phyloP scores from a whole-genome alignment of 2,797 vertebrate species.

The Tenualosa ilisha region DNA sequence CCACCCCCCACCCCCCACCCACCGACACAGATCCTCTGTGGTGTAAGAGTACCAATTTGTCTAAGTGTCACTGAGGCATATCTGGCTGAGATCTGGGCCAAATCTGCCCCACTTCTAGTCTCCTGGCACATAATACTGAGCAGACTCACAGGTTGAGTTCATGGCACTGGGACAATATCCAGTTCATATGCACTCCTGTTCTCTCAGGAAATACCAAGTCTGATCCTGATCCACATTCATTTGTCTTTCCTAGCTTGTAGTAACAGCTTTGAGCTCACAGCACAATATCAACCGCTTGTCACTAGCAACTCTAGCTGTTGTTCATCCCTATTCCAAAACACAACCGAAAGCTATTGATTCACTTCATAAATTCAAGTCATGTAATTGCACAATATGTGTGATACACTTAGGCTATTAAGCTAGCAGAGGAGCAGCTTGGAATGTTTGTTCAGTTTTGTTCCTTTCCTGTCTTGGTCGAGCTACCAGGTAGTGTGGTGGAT shows the following conservation, averaged over 20 bases:
- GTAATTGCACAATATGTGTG: background rate
- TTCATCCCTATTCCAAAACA: background rate
- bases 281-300: background rate
- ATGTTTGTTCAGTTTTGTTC: background rate
- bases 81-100: background rate
- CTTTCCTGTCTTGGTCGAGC: background rate
- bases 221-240: background rate
- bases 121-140: background rate
- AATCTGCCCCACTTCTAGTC: background rate
- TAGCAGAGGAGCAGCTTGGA: background rate
- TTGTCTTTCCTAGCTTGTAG: background rate
- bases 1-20: background rate
- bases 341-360: background rate
- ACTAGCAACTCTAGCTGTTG: background rate
- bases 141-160: background rate
- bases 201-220: background rate
- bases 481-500: background rate
- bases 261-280: background rate
- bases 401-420: background rate
- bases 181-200: background rate
- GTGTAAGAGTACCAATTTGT: background rate
- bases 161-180: background rate
- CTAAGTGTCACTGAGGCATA: background rate
- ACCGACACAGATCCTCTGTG: background rate
- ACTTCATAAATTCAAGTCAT: background rate